A percentile compares a stretch with the other conserved stretches of the same genome.
Conservation (phyloP, 2,797 vertebrate genomes). For the Gastrophryne carolinensis region DNA sequence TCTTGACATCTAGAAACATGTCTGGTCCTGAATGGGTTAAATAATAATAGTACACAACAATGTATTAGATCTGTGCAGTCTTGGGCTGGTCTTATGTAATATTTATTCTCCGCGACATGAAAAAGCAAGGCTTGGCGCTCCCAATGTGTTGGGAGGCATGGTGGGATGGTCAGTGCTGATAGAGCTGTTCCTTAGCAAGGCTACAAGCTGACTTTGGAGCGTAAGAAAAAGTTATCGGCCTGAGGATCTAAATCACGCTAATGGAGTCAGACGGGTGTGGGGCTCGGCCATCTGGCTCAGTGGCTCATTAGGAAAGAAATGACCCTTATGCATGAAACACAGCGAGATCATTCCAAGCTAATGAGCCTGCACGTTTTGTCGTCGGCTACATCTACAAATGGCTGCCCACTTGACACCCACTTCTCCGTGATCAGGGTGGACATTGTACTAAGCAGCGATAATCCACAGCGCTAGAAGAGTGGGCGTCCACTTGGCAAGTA, state of each 20-base stretch:
- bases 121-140: neutral
- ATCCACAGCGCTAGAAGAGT: neutral
- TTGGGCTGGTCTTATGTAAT: slow-evolving; percentile 7
- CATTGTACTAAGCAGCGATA: neutral
- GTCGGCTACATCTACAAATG: slow-evolving; percentile 53
- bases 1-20: too few relatives aligned
- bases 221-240: slow-evolving; percentile 52
- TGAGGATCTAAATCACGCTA: slow-evolving; percentile 59
- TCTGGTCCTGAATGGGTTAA: too few relatives aligned
- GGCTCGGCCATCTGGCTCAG: slow-evolving; percentile 61
- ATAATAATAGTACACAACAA: too few relatives aligned
- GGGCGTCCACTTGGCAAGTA: neutral
- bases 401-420: slow-evolving; percentile 6
- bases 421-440: neutral
- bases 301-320: slow-evolving; percentile 65
- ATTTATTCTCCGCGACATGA: neutral
- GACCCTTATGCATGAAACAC: slow-evolving; percentile 59
- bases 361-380: slow-evolving; percentile 60
- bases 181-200: slow-evolving; percentile 20
- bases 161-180: neutral
- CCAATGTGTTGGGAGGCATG: neutral
- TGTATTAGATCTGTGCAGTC: too few relatives aligned
- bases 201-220: slow-evolving; percentile 11
- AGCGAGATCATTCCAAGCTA: slow-evolving; percentile 63
- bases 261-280: slow-evolving; percentile 51